Percentiles rank a stretch among this genome's conserved stretches.
These are phyloP conservation scores for Hoplostethus mediterraneus DNA, from an alignment of 2,797 vertebrate genomes.

Conservation along the genomic window DNA sequence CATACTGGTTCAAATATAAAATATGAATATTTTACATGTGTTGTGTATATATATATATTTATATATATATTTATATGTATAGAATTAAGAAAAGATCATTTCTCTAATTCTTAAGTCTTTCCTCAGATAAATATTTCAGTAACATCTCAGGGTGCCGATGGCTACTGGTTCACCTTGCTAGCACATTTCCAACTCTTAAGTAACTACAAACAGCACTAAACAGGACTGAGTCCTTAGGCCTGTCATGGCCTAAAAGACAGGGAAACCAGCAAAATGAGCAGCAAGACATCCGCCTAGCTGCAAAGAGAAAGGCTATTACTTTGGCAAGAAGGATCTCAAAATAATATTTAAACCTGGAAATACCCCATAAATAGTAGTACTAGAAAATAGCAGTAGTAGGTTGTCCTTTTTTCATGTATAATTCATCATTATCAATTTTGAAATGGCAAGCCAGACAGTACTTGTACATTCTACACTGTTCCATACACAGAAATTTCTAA, in stretches of 20 bases:
- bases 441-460: conserved; percentile 75
- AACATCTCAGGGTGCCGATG: conserved; percentile 80
- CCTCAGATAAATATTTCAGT: conserved; percentile 87
- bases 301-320: conserved; percentile 91
- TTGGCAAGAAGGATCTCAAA: conserved; percentile 94
- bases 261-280: conserved; percentile 76
- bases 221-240: conserved; percentile 66
- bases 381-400: conserved; percentile 90
- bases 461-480: conserved; percentile 93
- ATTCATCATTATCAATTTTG: conserved; percentile 73
- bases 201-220: conserved; percentile 73
- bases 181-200: conserved; percentile 59
- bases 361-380: conserved; percentile 90
- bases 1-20: conserved; percentile 87
- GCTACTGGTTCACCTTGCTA: conserved; percentile 72
- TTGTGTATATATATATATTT: conserved; percentile 65
- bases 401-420: conserved; percentile 76
- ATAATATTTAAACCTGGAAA: conserved; percentile 89
- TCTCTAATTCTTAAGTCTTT: conserved; percentile 84
- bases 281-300: conserved; percentile 84
- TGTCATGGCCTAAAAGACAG: conserved; percentile 58
- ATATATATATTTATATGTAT: conserved; percentile 84
- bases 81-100: conserved; percentile 80
- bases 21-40: conserved; percentile 88
- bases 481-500: conserved; percentile 87